Base-by-base conservation (phyloP, 2,888 invertebrate genomes). In the Meliscaeva auricollis region DNA sequence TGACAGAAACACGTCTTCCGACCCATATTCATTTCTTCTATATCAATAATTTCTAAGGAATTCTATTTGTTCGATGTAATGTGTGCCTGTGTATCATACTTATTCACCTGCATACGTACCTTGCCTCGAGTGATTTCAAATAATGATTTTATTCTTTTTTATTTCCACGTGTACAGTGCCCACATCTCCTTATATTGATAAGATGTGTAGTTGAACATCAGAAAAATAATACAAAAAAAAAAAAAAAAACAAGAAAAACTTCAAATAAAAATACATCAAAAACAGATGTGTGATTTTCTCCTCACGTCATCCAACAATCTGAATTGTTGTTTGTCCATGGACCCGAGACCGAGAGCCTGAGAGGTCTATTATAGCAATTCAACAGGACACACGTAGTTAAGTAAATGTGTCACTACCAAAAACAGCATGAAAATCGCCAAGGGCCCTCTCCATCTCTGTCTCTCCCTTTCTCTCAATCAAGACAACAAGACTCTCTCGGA, bases 271-370 rank as follows among this genome's bases (percentile, higher is more conserved):
- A 82, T 77, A 73, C 68, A 54, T 82, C 82, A 82, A 48, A 58
- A 82, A 72, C 82, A 82, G 82, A 82, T 82, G 78, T 30, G 73
- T 30, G 68, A 62, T 69, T 73, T 68, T 73, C 20, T 82, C 6
- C 38, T n/a, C 20, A 35, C 35, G 15, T 35, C 30, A 56, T 66
- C 64, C 60, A 56, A 68, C 35, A 52, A 82, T 62, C 38, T 15
- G n/a, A 8, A 5, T 15, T n/a, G 5, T 15, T 60, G 3, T 58
- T 58, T 20, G 76, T 38, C 32, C 22, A 15, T 20, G 50, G 50
- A 11, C 32, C 30, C 17, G 22, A 35, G 11, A 32, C n/a, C n/a
- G n/a, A n/a, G 50, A 60, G 11, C 32, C 30, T 26, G 22, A 35
- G 11, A 32, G 48, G 30, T 46, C 38, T 26, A 38, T 38, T 60